Percentiles rank a stretch among this genome's conserved stretches.
phyloP scores from a whole-genome alignment of 2,113 vertebrate genomes.

The Festucalex cinctus region DNA sequence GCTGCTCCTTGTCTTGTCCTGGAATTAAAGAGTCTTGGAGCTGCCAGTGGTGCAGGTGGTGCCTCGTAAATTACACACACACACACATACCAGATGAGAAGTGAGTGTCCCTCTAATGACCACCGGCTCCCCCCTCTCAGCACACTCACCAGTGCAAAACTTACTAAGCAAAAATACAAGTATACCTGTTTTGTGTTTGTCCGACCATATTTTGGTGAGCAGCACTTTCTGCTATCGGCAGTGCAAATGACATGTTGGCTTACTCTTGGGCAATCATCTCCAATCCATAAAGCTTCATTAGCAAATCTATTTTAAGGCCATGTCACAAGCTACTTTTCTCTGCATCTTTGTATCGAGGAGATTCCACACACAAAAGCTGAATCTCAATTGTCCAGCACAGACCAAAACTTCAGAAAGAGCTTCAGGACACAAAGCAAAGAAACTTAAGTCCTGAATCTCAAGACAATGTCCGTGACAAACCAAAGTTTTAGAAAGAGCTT shows the following conservation, averaged over 20 bases:
- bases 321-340: background rate
- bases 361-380: background rate
- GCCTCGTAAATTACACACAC: conserved; percentile 28
- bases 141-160: background rate
- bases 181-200: background rate
- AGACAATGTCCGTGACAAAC: too few relatives aligned
- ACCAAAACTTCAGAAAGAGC: too few relatives aligned
- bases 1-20: conserved; percentile 51
- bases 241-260: background rate
- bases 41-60: conserved; percentile 58
- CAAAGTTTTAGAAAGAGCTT: too few relatives aligned
- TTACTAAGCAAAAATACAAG: background rate
- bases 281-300: background rate
- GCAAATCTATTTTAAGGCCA: background rate
- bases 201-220: background rate
- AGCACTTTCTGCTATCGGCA: background rate
- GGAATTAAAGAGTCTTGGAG: conserved; percentile 52
- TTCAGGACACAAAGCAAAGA: too few relatives aligned
- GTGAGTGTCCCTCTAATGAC: background rate
- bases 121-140: background rate
- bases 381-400: too few relatives aligned
- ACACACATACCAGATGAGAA: background rate
- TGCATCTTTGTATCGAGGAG: background rate
- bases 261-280: background rate
- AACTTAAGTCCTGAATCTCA: too few relatives aligned